Evolutionary conservation across 2,888 invertebrate genomes (phyloP).

Genomic region (Athetis lepigone): DNA sequence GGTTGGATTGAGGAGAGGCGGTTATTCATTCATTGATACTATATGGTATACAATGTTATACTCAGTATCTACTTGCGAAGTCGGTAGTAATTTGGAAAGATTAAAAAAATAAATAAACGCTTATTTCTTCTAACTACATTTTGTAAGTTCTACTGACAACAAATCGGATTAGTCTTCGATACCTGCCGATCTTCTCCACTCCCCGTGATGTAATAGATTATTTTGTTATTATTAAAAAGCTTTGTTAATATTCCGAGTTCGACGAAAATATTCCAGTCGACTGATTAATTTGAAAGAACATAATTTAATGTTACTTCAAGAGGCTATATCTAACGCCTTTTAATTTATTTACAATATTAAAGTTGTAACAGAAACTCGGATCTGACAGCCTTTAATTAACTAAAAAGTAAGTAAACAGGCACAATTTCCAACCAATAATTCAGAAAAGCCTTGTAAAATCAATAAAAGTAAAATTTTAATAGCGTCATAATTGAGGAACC

Average conservation of each 20-base stretch:
- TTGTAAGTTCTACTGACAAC: no score
- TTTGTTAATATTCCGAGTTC: not conserved
- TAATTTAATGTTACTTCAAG: not conserved
- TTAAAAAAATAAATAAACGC: no score
- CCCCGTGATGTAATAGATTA: no score
- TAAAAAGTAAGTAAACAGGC: slow-evolving; percentile 36
- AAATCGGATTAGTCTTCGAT: no score
- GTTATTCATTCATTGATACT: not conserved
- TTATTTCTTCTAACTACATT: no score
- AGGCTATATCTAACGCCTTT: not conserved
- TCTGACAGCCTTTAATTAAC: slow-evolving; percentile 13
- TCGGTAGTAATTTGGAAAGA: not conserved
- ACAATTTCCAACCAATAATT: slow-evolving; percentile 45
- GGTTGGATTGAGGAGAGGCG: slow-evolving; percentile 1
- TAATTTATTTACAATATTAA: not conserved
- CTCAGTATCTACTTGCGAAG: not conserved
- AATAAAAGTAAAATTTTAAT: slow-evolving; percentile 62
- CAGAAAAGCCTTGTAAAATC: slow-evolving; percentile 60
- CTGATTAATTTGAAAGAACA: not conserved
- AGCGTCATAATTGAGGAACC: slow-evolving; percentile 61
- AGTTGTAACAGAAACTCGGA: not conserved
- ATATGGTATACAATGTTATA: not conserved
- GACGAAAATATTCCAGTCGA: not conserved
- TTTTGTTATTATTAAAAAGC: no score
- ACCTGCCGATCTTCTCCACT: no score